A percentile compares a stretch with the other conserved stretches of the same genome.
phyloP scores from a whole-genome alignment of 2,797 vertebrate species.

The Erpetoichthys calabaricus region DNA sequence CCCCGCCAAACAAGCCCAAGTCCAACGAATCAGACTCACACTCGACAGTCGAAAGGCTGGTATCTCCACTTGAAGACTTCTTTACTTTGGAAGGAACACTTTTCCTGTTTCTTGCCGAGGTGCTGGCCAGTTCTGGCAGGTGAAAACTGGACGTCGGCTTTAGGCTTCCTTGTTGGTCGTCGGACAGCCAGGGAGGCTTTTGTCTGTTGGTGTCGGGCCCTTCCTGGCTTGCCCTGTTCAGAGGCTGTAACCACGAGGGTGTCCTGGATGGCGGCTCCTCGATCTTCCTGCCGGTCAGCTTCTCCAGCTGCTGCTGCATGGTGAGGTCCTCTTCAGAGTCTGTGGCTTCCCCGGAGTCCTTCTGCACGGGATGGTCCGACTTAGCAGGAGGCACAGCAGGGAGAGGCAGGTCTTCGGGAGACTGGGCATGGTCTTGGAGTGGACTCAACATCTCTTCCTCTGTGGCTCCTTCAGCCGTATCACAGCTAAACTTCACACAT shows the following conservation, averaged over 20 bases:
- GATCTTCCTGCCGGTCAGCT: constrained; percentile 28
- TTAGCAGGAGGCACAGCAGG: constrained; percentile 17
- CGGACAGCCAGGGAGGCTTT: constrained; percentile 57
- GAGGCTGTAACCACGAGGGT: constrained; percentile 68
- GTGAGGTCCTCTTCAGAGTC: constrained; percentile 31
- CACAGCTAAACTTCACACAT: constrained; percentile 6
- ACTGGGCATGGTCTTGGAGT: constrained; percentile 11
- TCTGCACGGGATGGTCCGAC: constrained; percentile 10
- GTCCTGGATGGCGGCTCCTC: constrained; percentile 36
- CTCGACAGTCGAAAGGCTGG: constrained; percentile 20
- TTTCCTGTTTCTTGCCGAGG: constrained; percentile 37
- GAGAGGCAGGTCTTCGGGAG: constrained; percentile 21
- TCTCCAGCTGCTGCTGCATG: constrained; percentile 43
- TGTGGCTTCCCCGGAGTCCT: constrained; percentile 1
- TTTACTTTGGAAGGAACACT: constrained; percentile 15
- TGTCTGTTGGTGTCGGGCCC: constrained; percentile 27
- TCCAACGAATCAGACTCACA: constrained; percentile 34
- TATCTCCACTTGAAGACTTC: constrained; percentile 15
- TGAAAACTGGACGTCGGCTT: constrained; percentile 17
- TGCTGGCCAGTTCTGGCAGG: constrained; percentile 35
- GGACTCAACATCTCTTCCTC: constrained; percentile 13
- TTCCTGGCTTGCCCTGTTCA: constrained; percentile 29
- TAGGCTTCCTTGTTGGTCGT: constrained; percentile 33
- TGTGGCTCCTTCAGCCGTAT: constrained; percentile 7
- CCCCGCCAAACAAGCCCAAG: constrained; percentile 23